A percentile compares a stretch with the other conserved stretches of the same genome.
Conservation (phyloP, 2,888 invertebrate species). For the Electrophaes corylata region DNA sequence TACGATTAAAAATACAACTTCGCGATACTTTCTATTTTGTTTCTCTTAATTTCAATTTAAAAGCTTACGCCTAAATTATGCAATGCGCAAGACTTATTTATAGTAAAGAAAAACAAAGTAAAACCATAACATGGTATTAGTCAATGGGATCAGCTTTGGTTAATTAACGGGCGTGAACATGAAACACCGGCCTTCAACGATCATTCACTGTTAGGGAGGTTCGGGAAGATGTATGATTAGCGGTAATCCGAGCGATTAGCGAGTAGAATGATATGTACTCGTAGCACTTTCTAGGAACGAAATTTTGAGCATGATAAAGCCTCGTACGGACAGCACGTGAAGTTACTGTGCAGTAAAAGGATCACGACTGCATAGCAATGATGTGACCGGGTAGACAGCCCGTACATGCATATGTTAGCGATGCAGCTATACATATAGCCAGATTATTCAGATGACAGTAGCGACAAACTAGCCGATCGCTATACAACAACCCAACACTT, state of each 20-base stretch:
- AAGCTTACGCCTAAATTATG: slow-evolving; percentile 41
- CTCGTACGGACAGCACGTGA: slow-evolving; percentile 27
- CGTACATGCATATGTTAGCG: background rate
- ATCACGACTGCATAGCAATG: background rate
- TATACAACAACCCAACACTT: background rate
- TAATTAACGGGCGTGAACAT: slow-evolving; percentile 50
- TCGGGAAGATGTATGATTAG: slow-evolving; percentile 37
- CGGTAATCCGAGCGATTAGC: slow-evolving; percentile 45
- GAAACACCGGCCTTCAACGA: slow-evolving; percentile 49
- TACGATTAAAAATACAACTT: slow-evolving; percentile 43
- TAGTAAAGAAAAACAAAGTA: slow-evolving; percentile 38
- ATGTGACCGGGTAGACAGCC: background rate
- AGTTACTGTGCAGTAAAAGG: background rate
- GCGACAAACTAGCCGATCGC: background rate
- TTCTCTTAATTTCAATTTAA: slow-evolving; percentile 22
- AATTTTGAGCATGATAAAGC: slow-evolving; percentile 44
- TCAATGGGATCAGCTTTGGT: slow-evolving; percentile 62
- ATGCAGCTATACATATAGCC: background rate
- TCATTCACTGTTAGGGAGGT: slow-evolving; percentile 48
- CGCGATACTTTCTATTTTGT: slow-evolving; percentile 22
- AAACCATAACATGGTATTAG: slow-evolving; percentile 50
- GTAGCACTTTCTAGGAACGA: slow-evolving; percentile 45
- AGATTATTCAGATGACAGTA: background rate
- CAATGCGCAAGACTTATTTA: slow-evolving; percentile 45
- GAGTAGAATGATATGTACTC: slow-evolving; percentile 43